Base-by-base conservation (phyloP, 1,140 invertebrate genomes). In the Drosophila parvula region DNA sequence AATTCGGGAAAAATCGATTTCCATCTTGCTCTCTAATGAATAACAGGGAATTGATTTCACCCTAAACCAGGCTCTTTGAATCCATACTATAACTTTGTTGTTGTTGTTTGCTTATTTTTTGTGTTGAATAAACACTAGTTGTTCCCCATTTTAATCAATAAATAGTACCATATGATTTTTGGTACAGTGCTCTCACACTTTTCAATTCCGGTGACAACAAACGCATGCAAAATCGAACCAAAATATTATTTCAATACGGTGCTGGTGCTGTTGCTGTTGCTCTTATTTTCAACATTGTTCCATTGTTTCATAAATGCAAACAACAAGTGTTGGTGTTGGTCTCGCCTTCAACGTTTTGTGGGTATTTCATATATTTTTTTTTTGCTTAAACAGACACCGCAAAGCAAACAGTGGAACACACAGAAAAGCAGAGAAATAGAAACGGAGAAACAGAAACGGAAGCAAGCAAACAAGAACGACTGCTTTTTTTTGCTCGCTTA, bases 291-390 rank as follows among this genome's bases (percentile, higher is more conserved):
- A 41, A 50, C 40, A 71, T 41, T n/a, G 40, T n/a, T 78, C 32
- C 47, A 61, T 77, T 78, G 75, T 57, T 67, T 70, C 56, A 68
- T 55, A 63, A 70, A 85, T 78, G 74, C 69, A 59, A 81, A 81
- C 79, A 81, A 81, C 68, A 86, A 85, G 50, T 81, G 78, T 74
- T 71, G n/a, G n/a, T n/a, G 71, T 64, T 75, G 58, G 70, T 10
- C 40, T 10, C 40, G 57, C 47, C 30, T 41, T 18, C 22, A 36
- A 36, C 36, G 53, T 56, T 28, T 3, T 55, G 43, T 62, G 68
- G 61, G 59, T 67, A 70, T 64, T 60, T 55, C 27, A 43, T 57
- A 43, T 67, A 58, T 76, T 40, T 6, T 40, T n/a, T 65, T 58
- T 65, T 65, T 73, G 59, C 60, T n/a, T 12, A 27, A 45, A 38